Percentiles rank a stretch among this genome's conserved stretches.
phyloP scores from a whole-genome alignment of 2,888 invertebrate genomes.

The Drosophila setosimentum region DNA sequence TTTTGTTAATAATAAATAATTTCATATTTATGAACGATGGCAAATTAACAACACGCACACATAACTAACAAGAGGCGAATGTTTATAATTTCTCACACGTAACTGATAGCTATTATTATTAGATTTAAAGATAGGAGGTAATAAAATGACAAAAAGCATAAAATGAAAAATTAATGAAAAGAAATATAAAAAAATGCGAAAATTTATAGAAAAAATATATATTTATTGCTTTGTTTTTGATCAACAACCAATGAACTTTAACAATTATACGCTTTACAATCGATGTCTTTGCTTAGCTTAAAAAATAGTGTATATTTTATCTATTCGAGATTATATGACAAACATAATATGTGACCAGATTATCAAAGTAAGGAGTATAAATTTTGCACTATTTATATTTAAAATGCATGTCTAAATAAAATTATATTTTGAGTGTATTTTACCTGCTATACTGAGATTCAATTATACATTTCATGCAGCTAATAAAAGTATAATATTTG shows the following conservation, averaged over 20 bases:
- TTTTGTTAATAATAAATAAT: neutral
- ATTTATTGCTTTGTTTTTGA: slow-evolving; percentile 45
- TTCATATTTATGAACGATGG: neutral
- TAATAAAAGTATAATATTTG: neutral
- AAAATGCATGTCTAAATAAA: slow-evolving; percentile 7
- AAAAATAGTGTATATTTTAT: slow-evolving; percentile 2
- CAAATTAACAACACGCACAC: neutral
- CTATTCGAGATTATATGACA: slow-evolving; percentile 8
- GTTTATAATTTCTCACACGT: neutral
- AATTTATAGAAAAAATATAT: slow-evolving; percentile 36
- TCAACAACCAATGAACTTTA: slow-evolving; percentile 37
- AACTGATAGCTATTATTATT: slow-evolving; percentile 11
- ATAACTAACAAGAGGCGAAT: neutral
- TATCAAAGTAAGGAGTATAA: slow-evolving; percentile 5
- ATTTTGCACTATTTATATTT: neutral
- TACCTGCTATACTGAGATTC: slow-evolving; percentile 19
- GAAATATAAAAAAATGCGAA: too few relatives aligned
- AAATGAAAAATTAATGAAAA: too few relatives aligned
- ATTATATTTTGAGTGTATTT: slow-evolving; percentile 5
- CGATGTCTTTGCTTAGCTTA: slow-evolving; percentile 40
- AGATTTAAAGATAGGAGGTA: slow-evolving; percentile 1
- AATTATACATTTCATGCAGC: neutral
- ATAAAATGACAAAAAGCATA: too few relatives aligned
- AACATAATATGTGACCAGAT: slow-evolving; percentile 23
- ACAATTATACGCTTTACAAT: slow-evolving; percentile 26